Conservation (phyloP, 2,113 vertebrate species). For the Tretioscincus oriximinensis region DNA sequence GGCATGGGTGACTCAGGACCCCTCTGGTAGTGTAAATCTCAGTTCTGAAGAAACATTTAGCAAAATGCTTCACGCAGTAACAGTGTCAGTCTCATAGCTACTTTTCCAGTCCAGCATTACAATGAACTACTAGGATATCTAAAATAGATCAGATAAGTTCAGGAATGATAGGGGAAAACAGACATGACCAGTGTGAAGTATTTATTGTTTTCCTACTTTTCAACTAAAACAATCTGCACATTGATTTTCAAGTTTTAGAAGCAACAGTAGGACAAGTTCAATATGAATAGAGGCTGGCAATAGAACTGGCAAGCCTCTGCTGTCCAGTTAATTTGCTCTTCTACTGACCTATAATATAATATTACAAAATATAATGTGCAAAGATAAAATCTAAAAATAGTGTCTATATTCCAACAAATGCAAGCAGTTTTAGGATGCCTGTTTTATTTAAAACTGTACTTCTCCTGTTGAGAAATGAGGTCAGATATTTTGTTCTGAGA, state of each 20-base stretch:
- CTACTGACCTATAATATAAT: no score
- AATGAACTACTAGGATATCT: background rate
- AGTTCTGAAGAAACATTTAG: background rate
- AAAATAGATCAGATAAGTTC: background rate
- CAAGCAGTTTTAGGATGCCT: no score
- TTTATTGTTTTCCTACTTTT: background rate
- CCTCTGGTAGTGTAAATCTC: background rate
- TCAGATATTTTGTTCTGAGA: no score
- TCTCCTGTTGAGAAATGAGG: no score
- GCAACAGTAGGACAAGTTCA: background rate
- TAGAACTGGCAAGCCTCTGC: no score
- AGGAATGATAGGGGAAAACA: background rate
- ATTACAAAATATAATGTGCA: no score
- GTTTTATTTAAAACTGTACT: no score
- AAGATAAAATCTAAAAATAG: no score
- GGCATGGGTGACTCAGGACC: no score
- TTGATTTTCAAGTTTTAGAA: background rate
- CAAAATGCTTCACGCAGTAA: fast-evolving
- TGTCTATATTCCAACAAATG: no score
- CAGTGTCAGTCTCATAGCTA: background rate
- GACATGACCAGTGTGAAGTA: background rate
- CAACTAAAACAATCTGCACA: background rate
- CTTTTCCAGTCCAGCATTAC: background rate
- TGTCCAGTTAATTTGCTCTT: no score
- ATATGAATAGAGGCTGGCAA: no score